Conservation (phyloP, 2,888 invertebrate genomes). For the Crepidodera aurea region DNA sequence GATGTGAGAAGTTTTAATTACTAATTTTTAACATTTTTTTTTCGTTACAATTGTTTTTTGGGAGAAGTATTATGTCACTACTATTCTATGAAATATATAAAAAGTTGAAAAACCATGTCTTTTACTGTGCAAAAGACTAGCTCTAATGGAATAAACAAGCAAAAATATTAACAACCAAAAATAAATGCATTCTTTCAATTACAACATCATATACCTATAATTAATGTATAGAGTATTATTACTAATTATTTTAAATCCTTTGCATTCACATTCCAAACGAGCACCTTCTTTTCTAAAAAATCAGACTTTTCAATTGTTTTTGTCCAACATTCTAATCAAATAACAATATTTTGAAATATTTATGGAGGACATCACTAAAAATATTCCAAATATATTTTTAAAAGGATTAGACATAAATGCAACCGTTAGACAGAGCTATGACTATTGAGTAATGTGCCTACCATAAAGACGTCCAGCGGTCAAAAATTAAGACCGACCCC, state of each 20-base stretch:
- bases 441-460: too few relatives aligned
- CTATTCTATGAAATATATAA: neutral
- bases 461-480: too few relatives aligned
- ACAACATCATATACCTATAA: neutral
- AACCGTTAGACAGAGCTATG: too few relatives aligned
- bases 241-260: constrained; percentile 11
- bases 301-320: constrained; percentile 15
- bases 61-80: too few relatives aligned
- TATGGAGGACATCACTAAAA: too few relatives aligned
- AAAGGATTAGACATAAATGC: too few relatives aligned
- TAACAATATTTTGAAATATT: neutral
- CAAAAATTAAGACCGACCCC: too few relatives aligned
- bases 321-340: neutral
- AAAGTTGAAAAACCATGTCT: neutral
- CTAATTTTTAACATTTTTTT: too few relatives aligned
- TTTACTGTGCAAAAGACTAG: neutral
- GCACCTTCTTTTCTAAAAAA: constrained; percentile 15
- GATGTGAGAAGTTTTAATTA: too few relatives aligned
- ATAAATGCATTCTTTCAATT: constrained; percentile 12
- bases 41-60: too few relatives aligned
- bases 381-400: too few relatives aligned
- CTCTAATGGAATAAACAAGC: neutral
- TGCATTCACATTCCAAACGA: constrained; percentile 15
- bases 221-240: neutral
- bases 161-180: constrained; percentile 2